Evolutionary conservation across 2,797 vertebrate genomes (phyloP).

Genomic region (Eulemur albifrons): DNA sequence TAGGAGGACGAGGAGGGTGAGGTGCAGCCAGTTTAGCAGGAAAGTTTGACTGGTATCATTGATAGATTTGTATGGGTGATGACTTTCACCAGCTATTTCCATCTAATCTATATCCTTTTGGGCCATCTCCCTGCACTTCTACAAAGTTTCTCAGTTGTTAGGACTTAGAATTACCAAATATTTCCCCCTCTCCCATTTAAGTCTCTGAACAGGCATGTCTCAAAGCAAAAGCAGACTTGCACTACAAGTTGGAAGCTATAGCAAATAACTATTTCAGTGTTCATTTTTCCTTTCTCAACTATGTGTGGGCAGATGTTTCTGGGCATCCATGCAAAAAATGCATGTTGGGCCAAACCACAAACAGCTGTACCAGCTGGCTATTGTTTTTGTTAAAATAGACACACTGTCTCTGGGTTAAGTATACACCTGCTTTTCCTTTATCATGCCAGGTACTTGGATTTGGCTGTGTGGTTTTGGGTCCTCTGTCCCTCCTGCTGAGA

Average conservation of each 20-base stretch:
- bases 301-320: conserved; percentile 60
- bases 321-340: conserved; percentile 56
- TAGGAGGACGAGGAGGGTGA: background rate
- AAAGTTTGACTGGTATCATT: background rate
- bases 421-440: conserved; percentile 81
- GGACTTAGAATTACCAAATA: background rate
- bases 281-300: conserved; percentile 42
- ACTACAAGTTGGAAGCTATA: conserved; percentile 12
- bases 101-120: conserved; percentile 10
- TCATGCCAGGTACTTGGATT: conserved; percentile 80
- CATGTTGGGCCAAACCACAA: conserved; percentile 53
- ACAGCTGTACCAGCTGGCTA: conserved; percentile 75
- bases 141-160: conserved; percentile 15
- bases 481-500: conserved; percentile 72
- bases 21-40: conserved; percentile 37
- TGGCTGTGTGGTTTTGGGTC: conserved; percentile 79
- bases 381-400: conserved; percentile 47
- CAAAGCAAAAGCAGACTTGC: conserved; percentile 2
- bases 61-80: conserved; percentile 29
- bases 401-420: conserved; percentile 35
- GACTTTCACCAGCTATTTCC: conserved; percentile 26
- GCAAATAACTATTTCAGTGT: conserved; percentile 25
- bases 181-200: background rate
- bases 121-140: background rate
- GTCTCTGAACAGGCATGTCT: conserved; percentile 14